phyloP scores from a whole-genome alignment of 2,797 vertebrate genomes.

The Rhinichthys osculus region DNA sequence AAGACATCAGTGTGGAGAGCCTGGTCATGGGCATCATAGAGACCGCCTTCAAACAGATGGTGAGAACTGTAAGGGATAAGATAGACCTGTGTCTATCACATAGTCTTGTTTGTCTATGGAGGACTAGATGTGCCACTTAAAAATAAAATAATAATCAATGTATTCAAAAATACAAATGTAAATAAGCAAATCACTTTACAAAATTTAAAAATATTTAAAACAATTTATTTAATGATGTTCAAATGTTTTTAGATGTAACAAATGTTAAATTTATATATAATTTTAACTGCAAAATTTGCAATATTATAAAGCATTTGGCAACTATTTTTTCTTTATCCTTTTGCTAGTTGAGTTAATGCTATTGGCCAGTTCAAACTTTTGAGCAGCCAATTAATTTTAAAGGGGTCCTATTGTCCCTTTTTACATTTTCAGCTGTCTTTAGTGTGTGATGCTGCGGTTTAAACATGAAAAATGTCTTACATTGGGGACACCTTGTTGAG shows the following conservation, averaged over 20 bases:
- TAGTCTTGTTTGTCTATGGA: not conserved
- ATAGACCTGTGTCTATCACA: not conserved
- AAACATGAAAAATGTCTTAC: too few relatives aligned
- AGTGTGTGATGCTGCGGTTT: too few relatives aligned
- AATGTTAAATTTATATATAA: not conserved
- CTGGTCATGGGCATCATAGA: constrained; percentile 95
- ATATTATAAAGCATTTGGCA: not conserved
- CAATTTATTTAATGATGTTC: not conserved
- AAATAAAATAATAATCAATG: too few relatives aligned
- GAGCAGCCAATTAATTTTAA: not conserved
- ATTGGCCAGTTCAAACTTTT: not conserved
- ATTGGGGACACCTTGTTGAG: too few relatives aligned
- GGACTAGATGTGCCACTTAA: not conserved
- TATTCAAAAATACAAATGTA: not conserved
- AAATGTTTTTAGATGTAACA: not conserved
- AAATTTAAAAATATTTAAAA: not conserved
- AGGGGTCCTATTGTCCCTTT: too few relatives aligned
- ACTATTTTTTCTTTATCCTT: not conserved
- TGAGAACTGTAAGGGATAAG: constrained; percentile 67
- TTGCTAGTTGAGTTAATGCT: not conserved
- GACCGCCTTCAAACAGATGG: constrained; percentile 95
- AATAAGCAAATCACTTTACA: not conserved
- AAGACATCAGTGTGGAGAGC: constrained; percentile 89
- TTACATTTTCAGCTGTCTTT: too few relatives aligned
- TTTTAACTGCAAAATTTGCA: not conserved